Percentiles rank a stretch among this genome's conserved stretches.
phyloP scores from a whole-genome alignment of 1,140 invertebrate species.

The Drosophila setifemur region DNA sequence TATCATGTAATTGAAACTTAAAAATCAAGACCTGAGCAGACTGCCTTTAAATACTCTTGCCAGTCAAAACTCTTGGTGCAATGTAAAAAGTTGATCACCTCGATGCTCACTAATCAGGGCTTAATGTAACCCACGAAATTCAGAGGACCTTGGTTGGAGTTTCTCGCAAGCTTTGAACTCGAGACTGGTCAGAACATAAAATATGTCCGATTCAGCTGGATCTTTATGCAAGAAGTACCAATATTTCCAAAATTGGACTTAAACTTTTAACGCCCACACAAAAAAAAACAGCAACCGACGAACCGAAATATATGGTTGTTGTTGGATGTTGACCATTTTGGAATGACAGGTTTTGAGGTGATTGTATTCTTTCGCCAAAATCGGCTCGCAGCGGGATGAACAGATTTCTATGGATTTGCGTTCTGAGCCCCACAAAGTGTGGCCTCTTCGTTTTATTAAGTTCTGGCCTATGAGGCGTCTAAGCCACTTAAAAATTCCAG shows the following conservation, averaged over 20 bases:
- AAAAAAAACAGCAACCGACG: conserved; percentile 1
- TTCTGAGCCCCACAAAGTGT: background rate
- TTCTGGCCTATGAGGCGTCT: conserved; percentile 4
- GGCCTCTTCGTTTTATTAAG: conserved; percentile 1
- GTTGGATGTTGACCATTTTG: conserved; percentile 30
- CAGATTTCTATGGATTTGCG: conserved; percentile 15
- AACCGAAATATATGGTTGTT: conserved; percentile 6
- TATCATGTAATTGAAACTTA: background rate
- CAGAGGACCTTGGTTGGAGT: too few species aligned
- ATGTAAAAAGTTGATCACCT: too few species aligned
- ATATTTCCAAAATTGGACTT: conserved; percentile 17
- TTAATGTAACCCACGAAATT: too few species aligned
- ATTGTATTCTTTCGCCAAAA: conserved; percentile 24
- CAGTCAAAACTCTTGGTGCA: too few species aligned
- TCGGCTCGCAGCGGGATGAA: background rate
- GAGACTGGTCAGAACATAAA: too few species aligned
- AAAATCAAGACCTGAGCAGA: background rate
- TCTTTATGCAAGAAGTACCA: too few species aligned
- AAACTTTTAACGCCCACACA: conserved; percentile 18
- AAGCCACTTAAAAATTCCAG: conserved; percentile 6
- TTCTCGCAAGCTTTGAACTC: too few species aligned
- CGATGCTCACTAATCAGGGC: too few species aligned
- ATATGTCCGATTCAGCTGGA: too few species aligned
- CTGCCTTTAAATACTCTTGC: background rate
- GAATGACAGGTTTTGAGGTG: conserved; percentile 38